Evolutionary conservation across 37 sponge, comb jelly and placozoan genomes (phyloP), one percentile per base, ranked within the genome.

Genomic region (Chondrosia reniformis): DNA sequence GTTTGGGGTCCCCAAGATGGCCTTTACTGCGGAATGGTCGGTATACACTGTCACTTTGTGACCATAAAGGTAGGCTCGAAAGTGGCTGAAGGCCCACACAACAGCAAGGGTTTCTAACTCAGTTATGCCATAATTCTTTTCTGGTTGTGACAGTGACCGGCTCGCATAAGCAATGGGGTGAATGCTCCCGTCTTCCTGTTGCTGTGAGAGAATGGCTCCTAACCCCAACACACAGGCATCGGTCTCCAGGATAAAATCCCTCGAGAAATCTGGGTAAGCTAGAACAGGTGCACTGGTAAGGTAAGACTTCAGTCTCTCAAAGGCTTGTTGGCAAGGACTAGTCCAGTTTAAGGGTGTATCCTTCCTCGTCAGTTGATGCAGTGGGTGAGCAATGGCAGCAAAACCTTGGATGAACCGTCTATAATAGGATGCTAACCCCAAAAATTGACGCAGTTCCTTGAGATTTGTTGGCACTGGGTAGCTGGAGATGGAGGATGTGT

Each of bases 31-130:
- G 3, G 88, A 87, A 46, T 87, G 88, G 41, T 88, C 84, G 5
- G 80, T 88, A 28, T 37, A 65, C n/a, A 88, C 76, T 0, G 42
- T 79, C 37, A 88, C 89, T 0, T 76, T 39, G 41, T 75, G 49
- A 8, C 80, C 84, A 80, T 83, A 83, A 62, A 84, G 76, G 67
- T 84, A 84, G 3, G 76, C 67, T 19, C 38, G 81, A 33, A 76
- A 89, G n/a, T 81, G 82, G 22, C 27, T 67, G 5, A 84, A 33
- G 4, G 82, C 85, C 85, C 85, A 84, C 17, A 88, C 84, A 30
- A 88, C 84, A 28, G 84, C 89, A 72, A 88, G 63, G 10, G 89
- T 83, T 71, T 88, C 89, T 41, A 88, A 77, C 49, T 88, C 89
- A 28, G 89, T 79, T 10, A 88, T 79, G 10, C 74, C 69, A 39